Conservation (phyloP, 2,888 invertebrate species). For the Ormyrus nitidulus region DNA sequence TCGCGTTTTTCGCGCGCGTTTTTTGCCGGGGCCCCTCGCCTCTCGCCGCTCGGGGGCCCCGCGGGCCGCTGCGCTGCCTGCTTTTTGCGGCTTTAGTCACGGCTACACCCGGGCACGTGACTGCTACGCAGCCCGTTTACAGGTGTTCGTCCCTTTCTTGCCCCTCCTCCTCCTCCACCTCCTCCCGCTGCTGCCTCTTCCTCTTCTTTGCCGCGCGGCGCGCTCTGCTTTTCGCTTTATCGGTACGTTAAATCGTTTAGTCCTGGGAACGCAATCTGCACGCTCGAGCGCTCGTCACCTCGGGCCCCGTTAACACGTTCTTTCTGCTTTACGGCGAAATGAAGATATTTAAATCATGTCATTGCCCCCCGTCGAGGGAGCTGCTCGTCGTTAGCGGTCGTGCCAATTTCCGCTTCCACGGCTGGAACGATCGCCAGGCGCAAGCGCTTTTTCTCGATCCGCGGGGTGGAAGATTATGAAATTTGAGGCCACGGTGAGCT, state of each 20-base stretch:
- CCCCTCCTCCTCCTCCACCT: conserved; percentile 29
- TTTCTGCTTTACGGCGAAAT: not conserved
- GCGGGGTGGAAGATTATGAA: too few species aligned
- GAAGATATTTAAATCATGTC: conserved; percentile 41
- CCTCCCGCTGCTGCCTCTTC: conserved; percentile 30
- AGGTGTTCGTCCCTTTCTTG: conserved; percentile 65
- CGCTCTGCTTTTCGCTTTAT: conserved; percentile 52
- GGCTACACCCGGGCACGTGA: conserved; percentile 72
- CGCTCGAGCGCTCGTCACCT: conserved; percentile 39
- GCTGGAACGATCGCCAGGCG: too few species aligned
- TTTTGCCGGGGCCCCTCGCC: not conserved
- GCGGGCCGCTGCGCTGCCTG: not conserved
- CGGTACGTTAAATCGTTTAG: conserved; percentile 65
- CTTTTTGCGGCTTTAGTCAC: conserved; percentile 65
- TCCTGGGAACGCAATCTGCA: conserved; percentile 61
- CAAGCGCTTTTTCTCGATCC: too few species aligned
- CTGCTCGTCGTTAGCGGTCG: too few species aligned
- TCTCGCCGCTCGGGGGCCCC: not conserved
- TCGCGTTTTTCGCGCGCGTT: conserved; percentile 39
- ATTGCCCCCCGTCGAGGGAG: too few species aligned
- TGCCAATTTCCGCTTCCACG: too few species aligned
- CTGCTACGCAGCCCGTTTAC: conserved; percentile 61
- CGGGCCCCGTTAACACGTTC: conserved; percentile 32
- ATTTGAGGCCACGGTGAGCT: too few species aligned
- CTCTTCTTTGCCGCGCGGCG: conserved; percentile 47